Percentiles rank a stretch among this genome's conserved stretches.
phyloP scores from a whole-genome alignment of 2,888 invertebrate species.

The Therioaphis trifolii region DNA sequence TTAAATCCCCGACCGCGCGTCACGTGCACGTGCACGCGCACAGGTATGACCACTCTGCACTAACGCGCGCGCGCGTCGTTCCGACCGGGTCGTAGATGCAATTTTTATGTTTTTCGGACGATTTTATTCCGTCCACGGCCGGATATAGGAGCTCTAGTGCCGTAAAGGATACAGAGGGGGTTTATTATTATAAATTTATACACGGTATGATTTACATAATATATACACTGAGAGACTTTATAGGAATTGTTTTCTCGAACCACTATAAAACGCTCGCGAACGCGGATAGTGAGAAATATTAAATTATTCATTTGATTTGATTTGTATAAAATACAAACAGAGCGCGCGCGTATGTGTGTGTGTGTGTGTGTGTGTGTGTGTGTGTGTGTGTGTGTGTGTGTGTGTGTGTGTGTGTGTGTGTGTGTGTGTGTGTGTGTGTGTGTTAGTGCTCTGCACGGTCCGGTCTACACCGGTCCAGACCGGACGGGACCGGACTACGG shows the following conservation, averaged over 20 bases:
- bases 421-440: too few species aligned
- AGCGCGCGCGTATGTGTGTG: not conserved
- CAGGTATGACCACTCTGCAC: not conserved
- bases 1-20: too few species aligned
- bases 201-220: slow-evolving; percentile 1
- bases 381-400: too few species aligned
- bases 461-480: too few species aligned
- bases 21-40: too few species aligned
- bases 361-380: too few species aligned
- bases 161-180: not conserved
- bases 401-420: too few species aligned
- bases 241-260: not conserved
- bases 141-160: too few species aligned
- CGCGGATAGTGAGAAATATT: not conserved
- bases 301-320: not conserved
- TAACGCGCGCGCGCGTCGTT: not conserved
- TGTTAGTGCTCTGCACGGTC: too few species aligned
- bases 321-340: not conserved
- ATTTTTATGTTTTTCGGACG: not conserved
- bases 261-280: not conserved
- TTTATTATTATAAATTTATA: not conserved
- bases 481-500: too few species aligned
- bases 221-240: not conserved
- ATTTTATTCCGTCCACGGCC: not conserved
- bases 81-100: not conserved